Evolutionary conservation across 2,888 invertebrate genomes (phyloP), one percentile per base, ranked within the genome.

Genomic region (Eupithecia subfuscata): DNA sequence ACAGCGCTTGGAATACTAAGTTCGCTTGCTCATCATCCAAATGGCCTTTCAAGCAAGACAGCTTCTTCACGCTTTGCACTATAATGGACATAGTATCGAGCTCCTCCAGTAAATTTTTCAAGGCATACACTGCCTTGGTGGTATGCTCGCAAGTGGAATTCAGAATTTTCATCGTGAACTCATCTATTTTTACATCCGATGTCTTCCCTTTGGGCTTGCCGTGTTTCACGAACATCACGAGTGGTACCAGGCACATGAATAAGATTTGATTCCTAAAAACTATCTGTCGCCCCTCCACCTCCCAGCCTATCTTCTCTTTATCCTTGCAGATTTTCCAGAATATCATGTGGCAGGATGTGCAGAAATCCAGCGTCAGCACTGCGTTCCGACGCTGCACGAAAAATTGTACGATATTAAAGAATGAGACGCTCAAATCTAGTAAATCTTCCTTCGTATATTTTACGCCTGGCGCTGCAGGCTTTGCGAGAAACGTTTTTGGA

Each of bases 81-180:
- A 94, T 92, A n/a, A 95, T 85, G 4, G 92, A 88, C 73, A 94
- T 88, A 1, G 90, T 87, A 69, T 95, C 91, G 52, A 91, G 82
- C 71, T 95, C 94, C 69, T 92, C 85, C 25, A 95, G 88, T 63
- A 96, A 87, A 83, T 96, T 96, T 75, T 97, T 94, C 71, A 96
- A 89, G 1, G 93, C 89, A 76, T 96, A 97, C 14, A 95, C 95
- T 0, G 96, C 89, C 76, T 96, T 93, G 2, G 96, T 91, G 0
- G 97, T 96, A 65, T 96, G 95, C 82, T 96, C 96, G 73, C 96
- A 96, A 1, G 96, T 95, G 18, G 96, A 93, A 70, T 96, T 95
- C 75, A 97, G 92, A 1, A 97, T 82, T 83, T 96, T 96, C 75
- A 94, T 90, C 48, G 96, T 84, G 82, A 96, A 97, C 74, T 95